Evolutionary conservation across 2,113 vertebrate species (phyloP).

Genomic region (Siniperca chuatsi): DNA sequence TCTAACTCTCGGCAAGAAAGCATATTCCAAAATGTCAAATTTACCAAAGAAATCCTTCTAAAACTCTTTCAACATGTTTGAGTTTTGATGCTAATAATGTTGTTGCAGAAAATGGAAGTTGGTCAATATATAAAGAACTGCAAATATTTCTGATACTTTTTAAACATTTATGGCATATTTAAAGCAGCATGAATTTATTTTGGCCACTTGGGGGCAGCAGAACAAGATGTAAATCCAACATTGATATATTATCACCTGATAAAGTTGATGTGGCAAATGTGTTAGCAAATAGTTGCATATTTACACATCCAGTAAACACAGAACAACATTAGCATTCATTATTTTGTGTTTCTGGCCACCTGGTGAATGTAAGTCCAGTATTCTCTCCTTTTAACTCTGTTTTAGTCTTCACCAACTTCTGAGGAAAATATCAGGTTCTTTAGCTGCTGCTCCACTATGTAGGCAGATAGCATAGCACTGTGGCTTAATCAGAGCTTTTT

Average conservation of each 20-base stretch:
- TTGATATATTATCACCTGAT: not conserved
- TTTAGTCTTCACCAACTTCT: not conserved
- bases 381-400: not conserved
- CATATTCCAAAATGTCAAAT: not conserved
- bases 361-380: not conserved
- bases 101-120: not conserved
- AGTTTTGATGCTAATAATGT: not conserved
- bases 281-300: not conserved
- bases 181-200: not conserved
- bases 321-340: not conserved
- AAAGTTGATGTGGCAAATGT: not conserved
- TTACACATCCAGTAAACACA: no score
- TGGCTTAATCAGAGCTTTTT: not conserved
- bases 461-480: not conserved
- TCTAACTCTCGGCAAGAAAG: not conserved
- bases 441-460: not conserved
- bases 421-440: not conserved
- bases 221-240: not conserved
- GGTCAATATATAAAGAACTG: not conserved
- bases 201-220: not conserved
- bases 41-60: not conserved
- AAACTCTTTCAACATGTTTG: not conserved
- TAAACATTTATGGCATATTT: not conserved
- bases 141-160: not conserved
- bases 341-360: not conserved